These are phyloP conservation scores for Bucorvus abyssinicus DNA, from an alignment of 2,797 vertebrate genomes.

Conservation along the genomic window DNA sequence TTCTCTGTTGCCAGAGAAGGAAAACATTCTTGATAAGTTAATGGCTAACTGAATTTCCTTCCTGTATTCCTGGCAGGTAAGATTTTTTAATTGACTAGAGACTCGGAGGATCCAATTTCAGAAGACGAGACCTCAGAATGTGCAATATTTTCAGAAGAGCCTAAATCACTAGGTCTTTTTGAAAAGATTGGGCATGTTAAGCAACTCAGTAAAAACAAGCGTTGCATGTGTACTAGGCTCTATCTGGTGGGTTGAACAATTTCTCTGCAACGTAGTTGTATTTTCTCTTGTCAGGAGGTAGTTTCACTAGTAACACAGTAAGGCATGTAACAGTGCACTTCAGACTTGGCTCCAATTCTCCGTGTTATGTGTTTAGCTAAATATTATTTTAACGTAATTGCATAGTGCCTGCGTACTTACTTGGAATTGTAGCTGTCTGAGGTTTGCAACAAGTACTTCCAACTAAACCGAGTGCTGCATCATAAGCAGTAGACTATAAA, in stretches of 20 bases:
- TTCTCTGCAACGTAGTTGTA: not conserved
- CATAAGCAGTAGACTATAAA: not conserved
- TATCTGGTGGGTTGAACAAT: not conserved
- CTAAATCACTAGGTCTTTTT: not conserved
- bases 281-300: not conserved
- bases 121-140: not conserved
- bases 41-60: not conserved
- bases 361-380: not conserved
- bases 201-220: not conserved
- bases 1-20: constrained; percentile 39
- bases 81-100: not conserved
- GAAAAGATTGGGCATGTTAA: not conserved
- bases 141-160: not conserved
- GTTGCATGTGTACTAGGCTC: not conserved
- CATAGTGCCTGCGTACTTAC: not conserved
- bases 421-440: not conserved
- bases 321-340: not conserved
- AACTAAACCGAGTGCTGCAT: not conserved
- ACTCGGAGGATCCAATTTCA: not conserved
- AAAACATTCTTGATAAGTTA: not conserved
- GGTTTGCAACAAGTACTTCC: not conserved
- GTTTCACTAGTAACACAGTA: not conserved
- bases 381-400: not conserved
- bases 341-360: not conserved
- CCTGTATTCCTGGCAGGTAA: not conserved